Evolutionary conservation across 37 sponge, comb jelly and placozoan species (phyloP), one percentile per base, ranked within the genome.

Genomic region (Lycopodina hypogea): DNA sequence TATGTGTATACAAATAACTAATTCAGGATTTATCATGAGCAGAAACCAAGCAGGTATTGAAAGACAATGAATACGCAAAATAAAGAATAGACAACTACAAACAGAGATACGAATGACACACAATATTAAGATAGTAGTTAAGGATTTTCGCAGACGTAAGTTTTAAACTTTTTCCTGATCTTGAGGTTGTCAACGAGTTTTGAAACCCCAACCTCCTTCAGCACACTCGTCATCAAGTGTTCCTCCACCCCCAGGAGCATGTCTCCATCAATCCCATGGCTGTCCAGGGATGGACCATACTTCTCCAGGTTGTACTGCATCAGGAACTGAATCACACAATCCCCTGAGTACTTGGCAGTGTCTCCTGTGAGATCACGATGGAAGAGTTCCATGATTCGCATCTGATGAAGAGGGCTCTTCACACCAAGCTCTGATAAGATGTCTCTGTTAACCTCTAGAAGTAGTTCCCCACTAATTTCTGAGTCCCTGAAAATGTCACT

Each of bases 381-480:
- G 37, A 78, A 78, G 12, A 64, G 67, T 18, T 36, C 67, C 68
- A 68, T 52, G 62, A 90, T 85, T 53, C 68, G 80, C 45, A 68
- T 48, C 28, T 71, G 41, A 34, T 90, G 69, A n/a, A 85, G 69
- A 41, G 45, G 40, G n/a, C 59, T 69, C 12, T 7, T 70, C 53
- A 90, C 77, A 22, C 78, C 91, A 21, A 86, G 65, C 24, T 73
- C 87, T 29, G 32, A 42, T 36, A 90, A 76, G 3, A 61, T 78
- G 0, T 78, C 72, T 2, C 68, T 57, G 17, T 56, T 40, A 21
- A 69, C 75, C 8, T 42, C 80, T 23, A 84, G n/a, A 63, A 90
- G 66, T 15, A 90, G 23, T 30, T 90, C 91, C 2, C 91, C 91
- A 79, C 78, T 76, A 24, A 90, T 78, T 11, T 75, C 64, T 1